Evolutionary conservation across 23 tunicate genomes (phyloP), one percentile per base, ranked within the genome.

Genomic region (Styela clava): DNA sequence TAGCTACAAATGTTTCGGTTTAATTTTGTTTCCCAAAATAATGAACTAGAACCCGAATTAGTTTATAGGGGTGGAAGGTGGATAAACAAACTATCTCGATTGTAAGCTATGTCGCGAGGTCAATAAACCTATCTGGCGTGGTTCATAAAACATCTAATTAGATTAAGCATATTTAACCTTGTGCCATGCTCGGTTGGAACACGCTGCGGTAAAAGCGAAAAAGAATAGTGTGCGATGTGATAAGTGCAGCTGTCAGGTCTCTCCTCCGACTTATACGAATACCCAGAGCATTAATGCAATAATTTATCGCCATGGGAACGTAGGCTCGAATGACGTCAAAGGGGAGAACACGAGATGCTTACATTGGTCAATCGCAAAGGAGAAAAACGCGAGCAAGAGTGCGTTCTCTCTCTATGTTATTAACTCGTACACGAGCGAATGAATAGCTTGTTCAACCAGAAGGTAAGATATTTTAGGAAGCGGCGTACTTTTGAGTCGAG

Each of bases 241-340:
- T 29, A 67, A 67, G 31, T 67, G 71, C 71, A 67, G 71, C 71
- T 67, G 71, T 67, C 71, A 67, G 30, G 30, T 67, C 1, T 27
- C 69, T 1, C 71, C 31, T 27, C 24, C 71, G 30, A 25, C 31
- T 67, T 16, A 27, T 25, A 67, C 31, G 30, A 25, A 25, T 24
- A 29, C 30, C 22, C 31, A 67, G 31, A 22, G 71, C 71, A 67
- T 27, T 67, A 67, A 67, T 67, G 71, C 31, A 27, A 67, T 67
- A 67, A 67, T 29, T 67, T 29, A 67, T 67, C 71, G 71, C 71
- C 71, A 67, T 67, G 71, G 71, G 71, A 67, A 67, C 71, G 31
- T 67, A 27, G 71, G 0, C 71, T 67, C 31, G 71, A 67, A 67
- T 67, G 71, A 67, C 71, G 71, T 67, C 71, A 67, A 67, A 29